A percentile compares a stretch with the other conserved stretches of the same genome.
These are phyloP conservation scores for Peromyscus aztecus DNA, from an alignment of 2,797 vertebrate species.

Conservation along the genomic window DNA sequence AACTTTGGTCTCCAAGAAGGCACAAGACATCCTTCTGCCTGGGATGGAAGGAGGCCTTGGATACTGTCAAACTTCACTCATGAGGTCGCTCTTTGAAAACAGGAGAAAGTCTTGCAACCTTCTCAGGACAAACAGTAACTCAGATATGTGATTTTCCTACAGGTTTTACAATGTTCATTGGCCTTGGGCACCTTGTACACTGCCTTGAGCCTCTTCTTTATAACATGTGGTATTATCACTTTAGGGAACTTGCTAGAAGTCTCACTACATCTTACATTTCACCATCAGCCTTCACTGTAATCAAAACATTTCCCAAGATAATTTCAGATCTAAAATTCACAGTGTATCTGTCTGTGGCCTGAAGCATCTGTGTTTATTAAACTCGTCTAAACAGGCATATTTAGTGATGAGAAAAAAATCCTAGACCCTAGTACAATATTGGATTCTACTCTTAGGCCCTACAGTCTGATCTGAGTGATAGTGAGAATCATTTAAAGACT, in stretches of 20 bases:
- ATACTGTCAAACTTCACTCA: not conserved
- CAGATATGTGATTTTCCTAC: not conserved
- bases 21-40: not conserved
- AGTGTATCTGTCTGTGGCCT: not conserved
- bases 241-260: not conserved
- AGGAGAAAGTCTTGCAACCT: not conserved
- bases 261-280: not conserved
- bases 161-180: not conserved
- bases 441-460: not conserved
- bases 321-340: constrained; percentile 47
- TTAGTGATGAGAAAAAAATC: not conserved
- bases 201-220: not conserved
- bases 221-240: not conserved
- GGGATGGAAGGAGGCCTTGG: rapidly evolving
- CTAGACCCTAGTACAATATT: not conserved
- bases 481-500: not conserved
- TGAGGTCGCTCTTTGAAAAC: not conserved
- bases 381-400: constrained; percentile 6
- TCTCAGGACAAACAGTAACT: not conserved
- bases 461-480: not conserved
- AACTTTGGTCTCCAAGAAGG: not conserved
- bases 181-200: not conserved
- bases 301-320: constrained; percentile 42
- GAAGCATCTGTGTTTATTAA: constrained; percentile 55
- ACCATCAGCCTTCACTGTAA: not conserved